Base-by-base conservation (phyloP, 2,888 invertebrate species). In the Stegophylla sp. region DNA sequence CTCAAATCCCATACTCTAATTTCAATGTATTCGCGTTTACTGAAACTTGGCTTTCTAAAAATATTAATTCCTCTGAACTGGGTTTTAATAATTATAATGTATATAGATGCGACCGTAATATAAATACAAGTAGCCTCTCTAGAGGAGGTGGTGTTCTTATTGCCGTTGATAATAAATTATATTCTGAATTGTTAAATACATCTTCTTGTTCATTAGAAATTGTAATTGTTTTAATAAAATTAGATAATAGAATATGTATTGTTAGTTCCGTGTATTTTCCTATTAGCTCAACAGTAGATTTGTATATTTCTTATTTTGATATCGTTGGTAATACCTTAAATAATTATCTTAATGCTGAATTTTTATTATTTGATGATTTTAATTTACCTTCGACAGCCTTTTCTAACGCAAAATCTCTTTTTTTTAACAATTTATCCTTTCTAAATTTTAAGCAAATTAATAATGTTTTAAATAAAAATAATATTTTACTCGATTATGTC, bases 291-390 rank as follows among this genome's bases (percentile, higher is more conserved):
- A 28, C 20, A 23, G 20, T 61, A 28, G 28, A 61, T 28, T 61
- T 28, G 9, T 61, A 28, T 61, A 61, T n/a, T 17, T 64, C 41
- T 3, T 64, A 64, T 12, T 41, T 26, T 67, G 67, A 67, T 45
- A 67, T 67, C 3, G 5, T 66, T 1, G 26, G 48, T 0, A 48
- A 67, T 0, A 15, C 48, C 45, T 48, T 67, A 17, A 67, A 4
- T 15, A 7, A 26, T 48, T 48, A 48, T 9, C 15, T 9, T 0
- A 45, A 67, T 67, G 26, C 48, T n/a, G 7, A 45, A 66, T 2
- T 66, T 45, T 20, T 66, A 45, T 66, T 45, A 23, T 66, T 66
- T 5, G 45, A 23, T 34, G 61, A 63, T 63, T 63, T 63, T 63
- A 28, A 63, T 63, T n/a, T n/a, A n/a, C n/a, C n/a, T n/a, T n/a